These are phyloP conservation scores for Peromyscus nudipes DNA, from an alignment of 2,797 vertebrate species.

Conservation along the genomic window DNA sequence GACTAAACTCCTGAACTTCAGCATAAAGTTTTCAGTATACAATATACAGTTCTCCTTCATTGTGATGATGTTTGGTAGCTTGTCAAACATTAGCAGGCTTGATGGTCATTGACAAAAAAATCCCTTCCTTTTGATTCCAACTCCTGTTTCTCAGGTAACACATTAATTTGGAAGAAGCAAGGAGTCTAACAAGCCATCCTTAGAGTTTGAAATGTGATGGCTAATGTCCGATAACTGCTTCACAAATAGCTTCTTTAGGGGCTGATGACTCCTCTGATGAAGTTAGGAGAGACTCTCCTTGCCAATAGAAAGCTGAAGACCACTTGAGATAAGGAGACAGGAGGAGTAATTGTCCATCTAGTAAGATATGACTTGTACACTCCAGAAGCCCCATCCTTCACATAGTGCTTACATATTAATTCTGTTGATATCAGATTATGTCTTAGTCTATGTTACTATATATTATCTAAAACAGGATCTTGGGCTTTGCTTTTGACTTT, in stretches of 20 bases:
- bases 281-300: neutral
- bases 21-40: no score
- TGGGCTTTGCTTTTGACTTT: no score
- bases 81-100: neutral
- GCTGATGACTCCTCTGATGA: neutral
- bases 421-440: neutral
- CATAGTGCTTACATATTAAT: neutral
- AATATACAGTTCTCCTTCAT: neutral
- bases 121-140: neutral
- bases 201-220: neutral
- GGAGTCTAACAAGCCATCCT: neutral
- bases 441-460: neutral
- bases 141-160: neutral
- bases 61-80: neutral
- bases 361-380: neutral
- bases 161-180: neutral
- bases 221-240: neutral
- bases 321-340: neutral
- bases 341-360: neutral
- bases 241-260: neutral
- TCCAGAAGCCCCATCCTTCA: neutral
- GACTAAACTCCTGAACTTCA: neutral
- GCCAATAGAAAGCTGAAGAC: neutral
- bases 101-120: neutral
- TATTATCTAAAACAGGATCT: neutral